Evolutionary conservation across 2,113 vertebrate genomes (phyloP).

Genomic region (Camelus bactrianus): DNA sequence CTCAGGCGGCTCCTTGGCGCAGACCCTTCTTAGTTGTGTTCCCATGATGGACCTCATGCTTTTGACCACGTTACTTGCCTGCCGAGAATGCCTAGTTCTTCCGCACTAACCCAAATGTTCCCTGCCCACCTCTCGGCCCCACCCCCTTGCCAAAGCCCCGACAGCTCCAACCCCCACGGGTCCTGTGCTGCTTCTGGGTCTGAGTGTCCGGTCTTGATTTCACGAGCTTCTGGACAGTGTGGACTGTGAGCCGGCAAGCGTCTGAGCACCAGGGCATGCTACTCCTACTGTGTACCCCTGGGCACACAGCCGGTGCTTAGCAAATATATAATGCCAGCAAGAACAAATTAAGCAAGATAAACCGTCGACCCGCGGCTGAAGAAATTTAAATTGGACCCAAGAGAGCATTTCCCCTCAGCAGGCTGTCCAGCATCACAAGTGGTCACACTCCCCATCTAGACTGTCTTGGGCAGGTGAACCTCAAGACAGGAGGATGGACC

Average conservation of each 20-base stretch:
- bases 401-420: neutral
- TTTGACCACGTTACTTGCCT: neutral
- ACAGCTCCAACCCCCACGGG: neutral
- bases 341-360: constrained; percentile 4
- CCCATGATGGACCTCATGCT: neutral
- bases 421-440: neutral
- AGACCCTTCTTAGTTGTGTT: neutral
- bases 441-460: neutral
- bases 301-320: neutral
- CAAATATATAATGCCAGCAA: neutral
- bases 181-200: neutral
- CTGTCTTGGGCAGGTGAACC: neutral
- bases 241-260: neutral
- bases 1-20: neutral
- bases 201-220: neutral
- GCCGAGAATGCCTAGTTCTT: neutral
- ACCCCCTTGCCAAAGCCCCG: neutral
- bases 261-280: neutral
- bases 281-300: neutral
- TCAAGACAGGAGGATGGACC: neutral
- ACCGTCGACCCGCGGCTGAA: neutral
- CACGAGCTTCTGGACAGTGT: neutral
- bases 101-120: neutral
- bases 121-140: neutral
- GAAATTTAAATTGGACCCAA: neutral